Base-by-base conservation (phyloP, 2,888 invertebrate genomes). In the Agrotis segetum region DNA sequence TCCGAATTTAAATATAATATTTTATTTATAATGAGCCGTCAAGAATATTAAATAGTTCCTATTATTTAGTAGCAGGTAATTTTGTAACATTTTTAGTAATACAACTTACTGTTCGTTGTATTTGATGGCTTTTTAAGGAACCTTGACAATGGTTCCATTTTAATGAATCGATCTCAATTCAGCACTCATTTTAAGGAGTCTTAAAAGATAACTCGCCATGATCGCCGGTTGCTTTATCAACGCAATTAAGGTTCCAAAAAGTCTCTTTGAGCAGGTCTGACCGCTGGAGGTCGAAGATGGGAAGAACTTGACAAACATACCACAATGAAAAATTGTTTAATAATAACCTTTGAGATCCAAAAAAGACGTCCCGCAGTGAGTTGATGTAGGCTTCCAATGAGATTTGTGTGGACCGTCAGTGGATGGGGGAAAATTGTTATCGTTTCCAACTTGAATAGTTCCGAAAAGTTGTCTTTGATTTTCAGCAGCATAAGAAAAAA, bases 41-140 rank as follows among this genome's bases (percentile, higher is more conserved):
- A 92, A 89, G 89, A 92, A 92, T 92, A 92, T 92, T 92, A 91
- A 89, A 88, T 90, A 91, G 88, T 90, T 88, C 75, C 55, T 68
- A 67, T 63, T 56, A 24, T 74, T 78, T 74, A 66, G 47, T 81
- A 77, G 49, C 64, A 66, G 71, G 34, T 66, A 76, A 74, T 81
- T 75, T 75, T 76, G 71, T 53, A 71, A 73, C 14, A 59, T 71
- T 60, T 47, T 72, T 69, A 67, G 50, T 63, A 47, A 66, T 77
- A 85, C 84, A 88, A 87, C 83, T 71, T 77, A 69, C 52, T 67
- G 74, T 88, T 89, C 89, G 89, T 86, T 89, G 89, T 88, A 84
- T 77, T 17, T 59, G 52, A 73, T 68, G 68, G 61, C 53, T 59
- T 74, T 64, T 79, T 56, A 58, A 56, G 60, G 74, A 79, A 75